Conservation (phyloP, 2,888 invertebrate genomes). For the Criorhina ranunculi region DNA sequence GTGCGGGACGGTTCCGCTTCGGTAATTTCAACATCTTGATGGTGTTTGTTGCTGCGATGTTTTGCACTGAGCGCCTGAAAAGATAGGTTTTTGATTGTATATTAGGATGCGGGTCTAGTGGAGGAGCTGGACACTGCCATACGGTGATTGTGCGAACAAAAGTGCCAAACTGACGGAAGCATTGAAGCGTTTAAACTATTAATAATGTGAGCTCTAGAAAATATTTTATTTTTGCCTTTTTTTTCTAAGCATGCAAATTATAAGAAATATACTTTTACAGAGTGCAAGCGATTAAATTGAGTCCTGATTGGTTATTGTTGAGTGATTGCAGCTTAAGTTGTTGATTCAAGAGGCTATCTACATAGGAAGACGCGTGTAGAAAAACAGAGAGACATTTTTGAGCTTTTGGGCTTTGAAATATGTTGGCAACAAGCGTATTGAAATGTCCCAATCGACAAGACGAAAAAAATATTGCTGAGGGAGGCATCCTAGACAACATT, state of each 20-base stretch:
- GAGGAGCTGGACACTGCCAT: slow-evolving; percentile 55
- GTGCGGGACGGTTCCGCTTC: slow-evolving; percentile 93
- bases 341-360: slow-evolving; percentile 38
- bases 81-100: slow-evolving; percentile 71
- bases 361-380: neutral
- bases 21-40: slow-evolving; percentile 88
- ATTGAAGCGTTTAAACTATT: slow-evolving; percentile 53
- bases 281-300: slow-evolving; percentile 50
- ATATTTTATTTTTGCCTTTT: slow-evolving; percentile 12
- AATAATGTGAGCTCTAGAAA: slow-evolving; percentile 30
- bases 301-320: slow-evolving; percentile 3
- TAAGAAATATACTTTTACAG: slow-evolving; percentile 26
- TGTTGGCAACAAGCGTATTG: neutral
- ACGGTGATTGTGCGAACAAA: slow-evolving; percentile 69
- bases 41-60: slow-evolving; percentile 86
- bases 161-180: slow-evolving; percentile 70
- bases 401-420: too few species aligned
- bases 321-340: slow-evolving; percentile 5
- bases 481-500: too few species aligned
- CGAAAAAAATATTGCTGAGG: too few species aligned
- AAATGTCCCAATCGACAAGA: too few species aligned
- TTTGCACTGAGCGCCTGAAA: slow-evolving; percentile 91
- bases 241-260: slow-evolving; percentile 57
- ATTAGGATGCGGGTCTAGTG: slow-evolving; percentile 68
- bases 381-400: neutral